phyloP scores from a whole-genome alignment of 2,113 vertebrate genomes.

The Odontophorus gujanensis region DNA sequence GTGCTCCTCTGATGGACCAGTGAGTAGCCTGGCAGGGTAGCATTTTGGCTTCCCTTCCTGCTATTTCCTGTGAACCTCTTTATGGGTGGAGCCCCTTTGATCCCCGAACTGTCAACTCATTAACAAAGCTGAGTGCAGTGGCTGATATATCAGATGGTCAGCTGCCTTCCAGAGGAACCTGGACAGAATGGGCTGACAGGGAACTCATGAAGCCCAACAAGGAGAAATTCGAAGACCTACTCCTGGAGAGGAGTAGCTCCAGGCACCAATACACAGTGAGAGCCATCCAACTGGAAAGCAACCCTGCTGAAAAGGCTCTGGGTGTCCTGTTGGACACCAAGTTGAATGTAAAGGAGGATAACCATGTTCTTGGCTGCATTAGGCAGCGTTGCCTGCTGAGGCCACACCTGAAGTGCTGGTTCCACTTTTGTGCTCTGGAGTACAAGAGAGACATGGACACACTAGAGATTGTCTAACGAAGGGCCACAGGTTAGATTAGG shows the following conservation, averaged over 20 bases:
- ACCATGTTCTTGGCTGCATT: neutral
- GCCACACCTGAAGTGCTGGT: neutral
- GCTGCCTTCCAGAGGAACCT: neutral
- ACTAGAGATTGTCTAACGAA: neutral
- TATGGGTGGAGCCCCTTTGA: neutral
- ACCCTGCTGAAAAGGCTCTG: neutral
- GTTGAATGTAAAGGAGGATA: neutral
- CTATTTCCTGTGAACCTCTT: neutral
- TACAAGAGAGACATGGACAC: neutral
- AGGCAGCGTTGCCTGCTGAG: neutral
- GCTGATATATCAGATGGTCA: neutral
- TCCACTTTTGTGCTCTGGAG: neutral
- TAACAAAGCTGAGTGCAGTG: neutral
- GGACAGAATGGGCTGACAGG: neutral
- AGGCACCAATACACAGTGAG: neutral
- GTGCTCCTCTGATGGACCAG: too few species aligned
- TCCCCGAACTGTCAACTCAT: neutral
- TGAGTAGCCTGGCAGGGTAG: neutral
- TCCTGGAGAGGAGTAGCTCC: rapidly evolving
- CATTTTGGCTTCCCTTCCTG: neutral
- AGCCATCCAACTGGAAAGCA: neutral
- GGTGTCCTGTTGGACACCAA: neutral
- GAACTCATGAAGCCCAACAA: neutral
- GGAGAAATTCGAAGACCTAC: neutral
- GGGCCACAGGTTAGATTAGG: neutral